Percentiles rank a stretch among this genome's conserved stretches.
Conservation (phyloP, 2,888 invertebrate species). For the Carterocephalus palaemon region DNA sequence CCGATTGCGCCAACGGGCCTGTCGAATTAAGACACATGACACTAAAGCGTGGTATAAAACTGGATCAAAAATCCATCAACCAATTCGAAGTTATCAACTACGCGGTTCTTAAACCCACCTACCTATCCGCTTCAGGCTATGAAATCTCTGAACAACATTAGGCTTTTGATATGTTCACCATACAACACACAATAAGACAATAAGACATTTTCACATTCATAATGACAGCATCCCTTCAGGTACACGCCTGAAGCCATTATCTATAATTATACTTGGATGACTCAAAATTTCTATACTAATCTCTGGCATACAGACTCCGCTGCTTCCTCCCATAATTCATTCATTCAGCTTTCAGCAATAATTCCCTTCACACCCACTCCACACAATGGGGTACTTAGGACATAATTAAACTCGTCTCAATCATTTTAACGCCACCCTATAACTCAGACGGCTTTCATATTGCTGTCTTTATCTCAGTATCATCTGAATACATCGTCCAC, state of each 20-base stretch:
- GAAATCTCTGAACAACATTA: no score
- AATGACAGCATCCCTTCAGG: no score
- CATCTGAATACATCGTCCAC: not conserved
- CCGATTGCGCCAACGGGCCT: no score
- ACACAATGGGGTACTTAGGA: conserved; percentile 26
- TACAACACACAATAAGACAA: no score
- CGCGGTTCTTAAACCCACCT: no score
- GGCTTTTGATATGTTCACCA: no score
- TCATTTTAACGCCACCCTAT: conserved; percentile 27
- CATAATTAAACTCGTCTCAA: conserved; percentile 30
- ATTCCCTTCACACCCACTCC: conserved; percentile 23
- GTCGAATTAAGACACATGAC: no score
- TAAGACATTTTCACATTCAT: no score
- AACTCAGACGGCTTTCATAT: conserved; percentile 24
- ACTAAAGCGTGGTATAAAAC: no score
- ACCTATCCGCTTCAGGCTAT: no score
- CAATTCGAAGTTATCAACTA: no score
- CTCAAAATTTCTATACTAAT: conserved; percentile 14
- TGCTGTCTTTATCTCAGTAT: conserved; percentile 25
- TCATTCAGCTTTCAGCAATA: conserved; percentile 24
- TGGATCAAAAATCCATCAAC: no score
- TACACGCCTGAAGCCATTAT: not conserved
- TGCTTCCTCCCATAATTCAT: conserved; percentile 22
- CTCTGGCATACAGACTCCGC: conserved; percentile 10
- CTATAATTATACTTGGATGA: conserved; percentile 2